Base-by-base conservation (phyloP, 1,140 invertebrate species). In the Aleiodes sp. region DNA sequence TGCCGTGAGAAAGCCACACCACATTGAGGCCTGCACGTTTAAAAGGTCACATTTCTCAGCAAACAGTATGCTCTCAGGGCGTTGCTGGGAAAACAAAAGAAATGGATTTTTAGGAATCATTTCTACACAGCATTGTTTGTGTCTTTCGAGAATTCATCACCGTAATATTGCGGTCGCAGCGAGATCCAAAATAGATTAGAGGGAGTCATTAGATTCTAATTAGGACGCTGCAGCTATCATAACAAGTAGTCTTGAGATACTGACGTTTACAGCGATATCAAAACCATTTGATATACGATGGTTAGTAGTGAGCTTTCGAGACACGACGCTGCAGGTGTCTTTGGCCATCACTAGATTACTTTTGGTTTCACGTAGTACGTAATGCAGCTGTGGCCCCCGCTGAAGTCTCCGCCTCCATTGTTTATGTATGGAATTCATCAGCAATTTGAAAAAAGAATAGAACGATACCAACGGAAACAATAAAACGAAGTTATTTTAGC, bases 41-140 rank as follows among this genome's bases (percentile, higher is more conserved):
- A 66, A 79, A 79, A 79, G 78, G 77, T 79, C 74, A 79, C 78
- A 77, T 80, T 77, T 79, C 72, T 76, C 33, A 74, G 76, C 76
- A 78, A 78, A 78, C 68, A 43, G 35, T 28, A 35, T 56, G 68
- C 41, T 41, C 59, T 39, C 26, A 26, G 62, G 12, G 24, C 26
- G 43, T 66, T 46, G 31, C 10, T 46, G 71, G 26, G 62, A 57
- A 65, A 56, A 41, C 56, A 60, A 52, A 52, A 26, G 19, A 24
- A 16, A 16, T 16, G 16, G n/a, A 52, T 52, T 52, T 52, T 52
- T 52, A 9, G 19, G 10, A 52, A 52, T 35, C 31, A 35, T 10
- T 35, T 6, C 31, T 35, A 35, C 31, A 35, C 31, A 35, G 10
- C 10, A 35, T 6, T 33, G 6, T 35, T 31, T 37, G 14, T 19